These are phyloP conservation scores for Solea solea DNA, from an alignment of 2,113 vertebrate genomes.

Conservation along the genomic window DNA sequence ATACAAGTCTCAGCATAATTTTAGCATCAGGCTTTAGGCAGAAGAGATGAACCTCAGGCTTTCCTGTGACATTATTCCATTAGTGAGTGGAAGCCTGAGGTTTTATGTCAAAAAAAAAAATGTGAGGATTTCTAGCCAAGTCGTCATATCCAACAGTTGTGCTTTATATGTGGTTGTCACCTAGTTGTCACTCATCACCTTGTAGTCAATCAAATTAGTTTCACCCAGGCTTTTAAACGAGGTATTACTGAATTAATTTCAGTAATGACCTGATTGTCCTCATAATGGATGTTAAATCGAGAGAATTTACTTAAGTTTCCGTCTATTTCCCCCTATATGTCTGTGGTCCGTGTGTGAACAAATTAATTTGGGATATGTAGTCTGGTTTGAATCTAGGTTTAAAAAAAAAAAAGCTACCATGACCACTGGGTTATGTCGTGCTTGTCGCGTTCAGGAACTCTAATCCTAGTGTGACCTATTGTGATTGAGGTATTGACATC, in stretches of 20 bases:
- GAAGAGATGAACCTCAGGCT: neutral
- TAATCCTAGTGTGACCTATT: constrained; percentile 2
- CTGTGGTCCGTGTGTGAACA: neutral
- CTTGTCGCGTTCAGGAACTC: neutral
- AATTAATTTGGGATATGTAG: neutral
- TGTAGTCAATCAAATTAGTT: neutral
- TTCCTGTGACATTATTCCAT: constrained; percentile 19
- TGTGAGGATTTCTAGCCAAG: neutral
- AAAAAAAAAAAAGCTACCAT: no score
- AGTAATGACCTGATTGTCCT: constrained; percentile 4
- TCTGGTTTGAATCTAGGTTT: neutral
- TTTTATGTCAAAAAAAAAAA: constrained; percentile 32
- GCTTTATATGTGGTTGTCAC: neutral
- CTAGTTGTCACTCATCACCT: neutral
- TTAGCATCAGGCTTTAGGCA: neutral
- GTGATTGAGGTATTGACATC: constrained; percentile 58
- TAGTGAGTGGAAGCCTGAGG: constrained; percentile 22
- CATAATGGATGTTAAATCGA: neutral
- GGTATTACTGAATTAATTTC: constrained; percentile 8
- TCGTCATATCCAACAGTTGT: neutral
- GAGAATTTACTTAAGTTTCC: neutral
- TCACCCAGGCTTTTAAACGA: neutral
- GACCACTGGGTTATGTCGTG: neutral
- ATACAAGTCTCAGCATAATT: neutral
- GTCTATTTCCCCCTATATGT: neutral